A percentile compares a stretch with the other conserved stretches of the same genome.
Conservation (phyloP, 2,113 vertebrate genomes). For the Hyaena hyaena region DNA sequence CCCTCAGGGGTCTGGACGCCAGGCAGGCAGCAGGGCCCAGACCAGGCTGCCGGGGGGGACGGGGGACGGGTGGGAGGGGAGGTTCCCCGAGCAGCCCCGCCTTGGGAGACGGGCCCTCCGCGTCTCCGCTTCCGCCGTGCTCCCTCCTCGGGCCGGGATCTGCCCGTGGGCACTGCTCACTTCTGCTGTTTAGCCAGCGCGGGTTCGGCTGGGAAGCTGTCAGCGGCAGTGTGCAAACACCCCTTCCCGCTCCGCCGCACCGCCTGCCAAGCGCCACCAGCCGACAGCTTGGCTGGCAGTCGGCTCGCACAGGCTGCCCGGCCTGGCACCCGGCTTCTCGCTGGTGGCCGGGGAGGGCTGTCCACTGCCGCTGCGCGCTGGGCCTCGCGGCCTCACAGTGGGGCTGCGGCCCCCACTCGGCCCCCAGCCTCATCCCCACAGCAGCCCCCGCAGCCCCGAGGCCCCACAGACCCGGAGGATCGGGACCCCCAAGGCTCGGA, state of each 20-base stretch:
- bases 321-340: constrained; percentile 29
- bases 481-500: accelerated
- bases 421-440: background rate
- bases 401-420: background rate
- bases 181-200: constrained; percentile 22
- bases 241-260: background rate
- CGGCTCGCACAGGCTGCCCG: constrained; percentile 59
- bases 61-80: no score
- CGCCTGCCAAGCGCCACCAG: constrained; percentile 70
- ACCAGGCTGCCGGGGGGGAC: background rate
- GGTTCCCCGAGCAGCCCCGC: background rate
- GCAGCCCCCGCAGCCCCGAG: background rate
- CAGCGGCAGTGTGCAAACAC: constrained; percentile 77
- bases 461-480: accelerated
- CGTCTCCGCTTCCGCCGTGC: background rate
- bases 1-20: no score
- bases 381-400: background rate
- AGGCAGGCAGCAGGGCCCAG: background rate
- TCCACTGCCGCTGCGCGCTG: background rate
- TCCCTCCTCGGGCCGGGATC: background rate
- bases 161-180: constrained; percentile 18
- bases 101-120: no score
- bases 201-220: constrained; percentile 66
- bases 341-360: background rate
- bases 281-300: constrained; percentile 70